Conservation (phyloP, 2,888 invertebrate genomes). For the Drosophila monieri region DNA sequence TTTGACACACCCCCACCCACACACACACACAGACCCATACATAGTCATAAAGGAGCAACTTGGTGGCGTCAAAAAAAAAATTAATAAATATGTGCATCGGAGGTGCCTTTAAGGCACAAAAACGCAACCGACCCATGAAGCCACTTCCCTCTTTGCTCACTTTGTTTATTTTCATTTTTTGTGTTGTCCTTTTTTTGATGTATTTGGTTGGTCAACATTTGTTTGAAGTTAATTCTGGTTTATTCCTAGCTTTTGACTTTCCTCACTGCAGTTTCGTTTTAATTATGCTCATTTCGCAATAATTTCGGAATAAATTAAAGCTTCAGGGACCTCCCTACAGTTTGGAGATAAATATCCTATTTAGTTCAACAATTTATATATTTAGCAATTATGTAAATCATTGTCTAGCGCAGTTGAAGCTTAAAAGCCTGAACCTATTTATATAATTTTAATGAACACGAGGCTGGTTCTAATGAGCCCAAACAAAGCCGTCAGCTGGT, state of each 20-base stretch:
- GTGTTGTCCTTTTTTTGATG: conserved; percentile 4
- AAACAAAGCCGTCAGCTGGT: conserved; percentile 4
- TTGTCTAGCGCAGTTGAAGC: conserved; percentile 1
- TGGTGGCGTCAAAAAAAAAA: conserved; percentile 22
- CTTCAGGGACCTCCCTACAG: background rate
- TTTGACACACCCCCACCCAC: conserved; percentile 22
- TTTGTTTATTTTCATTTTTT: conserved; percentile 40
- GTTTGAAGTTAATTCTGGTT: conserved; percentile 47
- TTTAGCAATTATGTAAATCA: conserved; percentile 2
- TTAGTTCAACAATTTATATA: background rate
- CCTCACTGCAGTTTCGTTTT: conserved; percentile 12
- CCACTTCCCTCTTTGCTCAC: conserved; percentile 24
- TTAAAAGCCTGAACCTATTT: background rate
- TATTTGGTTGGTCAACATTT: conserved; percentile 35
- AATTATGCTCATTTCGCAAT: background rate
- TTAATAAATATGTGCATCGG: conserved; percentile 49
- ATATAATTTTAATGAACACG: conserved; percentile 8
- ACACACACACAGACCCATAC: conserved; percentile 14
- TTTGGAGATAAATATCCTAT: background rate
- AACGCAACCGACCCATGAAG: conserved; percentile 33
- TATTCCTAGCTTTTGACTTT: conserved; percentile 19
- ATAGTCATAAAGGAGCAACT: conserved; percentile 9
- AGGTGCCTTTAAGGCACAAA: conserved; percentile 42
- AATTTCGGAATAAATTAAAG: background rate
- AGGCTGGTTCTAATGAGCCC: background rate